A percentile compares a stretch with the other conserved stretches of the same genome.
Evolutionary conservation across 2,113 vertebrate genomes (phyloP).

Genomic region (Ameiurus melas): DNA sequence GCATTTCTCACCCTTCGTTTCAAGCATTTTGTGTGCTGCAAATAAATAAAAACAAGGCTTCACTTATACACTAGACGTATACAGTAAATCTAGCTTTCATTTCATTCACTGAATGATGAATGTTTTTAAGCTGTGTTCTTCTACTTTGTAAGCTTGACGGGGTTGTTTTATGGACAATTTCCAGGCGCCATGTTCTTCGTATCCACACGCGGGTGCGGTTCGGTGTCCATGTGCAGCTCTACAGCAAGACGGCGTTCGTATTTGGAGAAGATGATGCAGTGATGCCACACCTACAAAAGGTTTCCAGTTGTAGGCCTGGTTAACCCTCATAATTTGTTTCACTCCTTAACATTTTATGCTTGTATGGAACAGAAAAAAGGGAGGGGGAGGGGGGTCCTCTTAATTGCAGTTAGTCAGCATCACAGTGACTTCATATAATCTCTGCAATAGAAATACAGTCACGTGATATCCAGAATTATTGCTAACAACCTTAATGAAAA

Average conservation of each 20-base stretch:
- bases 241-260: conserved; percentile 78
- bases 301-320: conserved; percentile 46
- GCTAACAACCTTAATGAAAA: too few relatives aligned
- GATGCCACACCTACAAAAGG: conserved; percentile 80
- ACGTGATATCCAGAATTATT: neutral
- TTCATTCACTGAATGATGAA: neutral
- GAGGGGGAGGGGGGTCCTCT: neutral
- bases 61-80: neutral
- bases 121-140: neutral
- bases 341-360: neutral
- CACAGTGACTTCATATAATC: neutral
- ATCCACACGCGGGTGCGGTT: conserved; percentile 69
- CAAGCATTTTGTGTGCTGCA: too few relatives aligned
- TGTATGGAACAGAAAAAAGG: neutral
- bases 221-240: conserved; percentile 81
- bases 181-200: conserved; percentile 81
- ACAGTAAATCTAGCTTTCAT: neutral
- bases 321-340: neutral
- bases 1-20: too few relatives aligned
- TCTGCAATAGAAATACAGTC: neutral
- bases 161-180: conserved; percentile 2
- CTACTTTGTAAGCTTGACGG: neutral
- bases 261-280: conserved; percentile 86
- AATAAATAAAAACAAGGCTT: neutral
- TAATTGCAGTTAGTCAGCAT: neutral